Evolutionary conservation across 53 echinoderm and acorn worm genomes (phyloP), one percentile per base, ranked within the genome.

Genomic region (Actinopyga echinites): DNA sequence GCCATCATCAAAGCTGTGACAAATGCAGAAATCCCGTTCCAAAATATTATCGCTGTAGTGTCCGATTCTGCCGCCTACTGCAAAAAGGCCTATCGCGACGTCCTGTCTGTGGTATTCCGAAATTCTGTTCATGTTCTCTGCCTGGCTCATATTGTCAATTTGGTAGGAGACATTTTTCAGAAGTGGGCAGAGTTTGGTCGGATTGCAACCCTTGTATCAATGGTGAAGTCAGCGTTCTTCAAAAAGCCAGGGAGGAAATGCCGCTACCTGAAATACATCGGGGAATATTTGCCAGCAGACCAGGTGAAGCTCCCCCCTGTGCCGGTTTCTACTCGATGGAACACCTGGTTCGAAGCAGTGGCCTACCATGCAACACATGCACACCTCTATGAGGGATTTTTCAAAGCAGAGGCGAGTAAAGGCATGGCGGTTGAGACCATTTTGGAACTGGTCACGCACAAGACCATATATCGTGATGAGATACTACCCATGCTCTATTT

Each of bases 281-380:
- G 22, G 31, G 79, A 90, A 13, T 90, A 90, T 79, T 67, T 89
- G 64, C 91, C 91, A 8, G 52, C 77, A 34, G 91, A 87, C 66
- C 84, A 91, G 64, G 78, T 83, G 45, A 91, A 87, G 64, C 84
- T 91, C 33, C 87, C 87, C 23, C 87, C 84, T 25, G 87, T 87
- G 56, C 91, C 87, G 38, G 91, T 87, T 59, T 91, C 87, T 65
- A 91, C 87, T 57, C 61, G 74, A 33, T 91, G 91, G 87, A 91
- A 91, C 60, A 87, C 87, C 5, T 87, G 91, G 91, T 91, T 83
- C 52, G 30, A 83, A 24, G 75, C 87, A 24, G 87, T 91, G 19
- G 73, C 64, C 36, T 91, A 91, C 65, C 87, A 91, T 38, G n/a
- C 57, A 22, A 74, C 42, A 22, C 91, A 87, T 40, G 34, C 87